Conservation (phyloP, 2,888 invertebrate species). For the Platypus cylindrus region DNA sequence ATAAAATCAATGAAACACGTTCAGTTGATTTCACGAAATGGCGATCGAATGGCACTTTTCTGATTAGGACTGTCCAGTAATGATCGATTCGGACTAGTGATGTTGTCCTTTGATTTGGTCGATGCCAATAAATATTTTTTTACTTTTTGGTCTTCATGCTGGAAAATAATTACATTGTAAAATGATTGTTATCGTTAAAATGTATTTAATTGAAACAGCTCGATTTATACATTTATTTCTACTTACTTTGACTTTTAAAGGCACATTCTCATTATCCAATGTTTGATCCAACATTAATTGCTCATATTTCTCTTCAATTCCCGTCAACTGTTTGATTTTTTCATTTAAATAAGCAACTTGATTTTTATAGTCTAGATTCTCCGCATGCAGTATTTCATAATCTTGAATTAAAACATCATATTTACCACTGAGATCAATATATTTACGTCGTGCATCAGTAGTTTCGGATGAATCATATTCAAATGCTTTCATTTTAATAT, state of each 20-base stretch:
- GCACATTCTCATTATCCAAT: constrained; percentile 13
- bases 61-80: constrained; percentile 25
- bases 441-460: constrained; percentile 25
- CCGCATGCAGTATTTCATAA: constrained; percentile 22
- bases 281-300: constrained; percentile 19
- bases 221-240: too few relatives aligned
- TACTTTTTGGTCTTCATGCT: constrained; percentile 26
- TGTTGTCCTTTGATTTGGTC: constrained; percentile 38
- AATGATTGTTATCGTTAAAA: constrained; percentile 1
- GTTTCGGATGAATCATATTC: constrained; percentile 26
- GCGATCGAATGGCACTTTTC: too few relatives aligned
- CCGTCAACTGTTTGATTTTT: constrained; percentile 13
- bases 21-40: too few relatives aligned
- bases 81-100: constrained; percentile 31
- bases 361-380: constrained; percentile 14
- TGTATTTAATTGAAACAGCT: constrained; percentile 2
- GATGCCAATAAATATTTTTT: constrained; percentile 27
- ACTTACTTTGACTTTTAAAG: constrained; percentile 24
- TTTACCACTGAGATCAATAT: constrained; percentile 29
- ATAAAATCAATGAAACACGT: too few relatives aligned
- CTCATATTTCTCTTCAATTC: constrained; percentile 16
- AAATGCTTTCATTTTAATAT: constrained; percentile 20
- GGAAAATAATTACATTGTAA: constrained; percentile 16
- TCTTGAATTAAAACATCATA: constrained; percentile 27
- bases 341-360: constrained; percentile 11